Conservation (phyloP, 23 tunicate species). For the Trididemnum miniatum region DNA sequence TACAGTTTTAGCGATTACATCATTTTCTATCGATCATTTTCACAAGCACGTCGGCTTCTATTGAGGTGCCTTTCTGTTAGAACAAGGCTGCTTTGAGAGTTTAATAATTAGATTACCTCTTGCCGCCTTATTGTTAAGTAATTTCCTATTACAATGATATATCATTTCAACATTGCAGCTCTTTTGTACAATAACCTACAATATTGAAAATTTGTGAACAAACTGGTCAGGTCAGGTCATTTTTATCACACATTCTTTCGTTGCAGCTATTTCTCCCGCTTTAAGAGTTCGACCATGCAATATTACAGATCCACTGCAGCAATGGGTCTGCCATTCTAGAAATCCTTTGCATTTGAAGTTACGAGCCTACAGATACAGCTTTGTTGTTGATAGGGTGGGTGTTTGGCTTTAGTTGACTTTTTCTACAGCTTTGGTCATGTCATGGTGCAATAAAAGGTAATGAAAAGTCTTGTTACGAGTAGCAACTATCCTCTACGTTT, state of each 20-base stretch:
- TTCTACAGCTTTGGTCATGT: no score
- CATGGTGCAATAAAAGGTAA: no score
- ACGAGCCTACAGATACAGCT: slow-evolving; percentile 42
- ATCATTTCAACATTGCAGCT: no score
- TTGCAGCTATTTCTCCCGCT: slow-evolving; percentile 18
- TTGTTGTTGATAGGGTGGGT: slow-evolving; percentile 65
- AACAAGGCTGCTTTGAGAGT: not conserved
- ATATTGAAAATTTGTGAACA: no score
- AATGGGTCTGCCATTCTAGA: slow-evolving; percentile 77
- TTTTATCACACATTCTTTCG: no score
- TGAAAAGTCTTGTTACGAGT: no score
- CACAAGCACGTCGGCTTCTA: no score
- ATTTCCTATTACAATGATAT: not conserved
- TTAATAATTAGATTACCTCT: not conserved
- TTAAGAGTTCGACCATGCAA: slow-evolving; percentile 72
- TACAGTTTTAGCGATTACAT: not conserved
- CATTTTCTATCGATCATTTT: not conserved
- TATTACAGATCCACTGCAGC: slow-evolving; percentile 58
- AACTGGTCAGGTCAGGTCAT: no score
- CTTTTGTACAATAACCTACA: no score
- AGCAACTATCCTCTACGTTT: no score
- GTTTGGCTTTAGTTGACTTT: no score
- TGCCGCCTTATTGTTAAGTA: not conserved
- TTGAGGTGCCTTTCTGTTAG: no score
- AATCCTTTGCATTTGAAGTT: slow-evolving; percentile 77